Evolutionary conservation across 1,140 invertebrate genomes (phyloP).

Genomic region (Aethina tumida): DNA sequence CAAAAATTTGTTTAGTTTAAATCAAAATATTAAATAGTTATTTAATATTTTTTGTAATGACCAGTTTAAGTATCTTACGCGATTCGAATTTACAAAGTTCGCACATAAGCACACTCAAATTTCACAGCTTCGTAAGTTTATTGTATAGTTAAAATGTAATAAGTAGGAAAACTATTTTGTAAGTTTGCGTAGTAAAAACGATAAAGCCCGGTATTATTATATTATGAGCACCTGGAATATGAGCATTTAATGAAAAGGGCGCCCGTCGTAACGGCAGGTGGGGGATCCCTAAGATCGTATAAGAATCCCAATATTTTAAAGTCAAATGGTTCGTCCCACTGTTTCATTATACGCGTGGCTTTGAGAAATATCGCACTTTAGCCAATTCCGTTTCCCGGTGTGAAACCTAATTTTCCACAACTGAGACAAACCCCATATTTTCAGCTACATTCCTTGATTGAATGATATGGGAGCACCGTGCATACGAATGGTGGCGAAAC

Average conservation of each 20-base stretch:
- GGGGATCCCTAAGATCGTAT: slow-evolving; percentile 17
- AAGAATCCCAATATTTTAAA: slow-evolving; percentile 24
- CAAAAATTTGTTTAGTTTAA: too few species aligned
- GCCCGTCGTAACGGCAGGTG: slow-evolving; percentile 10
- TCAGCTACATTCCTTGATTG: slow-evolving; percentile 29
- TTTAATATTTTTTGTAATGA: too few species aligned
- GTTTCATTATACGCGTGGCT: slow-evolving; percentile 26
- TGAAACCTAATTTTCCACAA: slow-evolving; percentile 26
- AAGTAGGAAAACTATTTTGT: too few species aligned
- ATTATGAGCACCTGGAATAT: slow-evolving; percentile 8
- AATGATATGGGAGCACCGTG: slow-evolving; percentile 24
- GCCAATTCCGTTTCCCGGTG: slow-evolving; percentile 23
- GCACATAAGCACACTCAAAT: too few species aligned
- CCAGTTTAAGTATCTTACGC: too few species aligned
- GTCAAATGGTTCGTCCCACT: slow-evolving; percentile 22
- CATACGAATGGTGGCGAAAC: slow-evolving; percentile 5
- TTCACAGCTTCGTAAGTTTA: too few species aligned
- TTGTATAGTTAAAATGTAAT: too few species aligned
- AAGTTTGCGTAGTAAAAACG: slow-evolving; percentile 11
- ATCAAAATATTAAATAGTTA: too few species aligned
- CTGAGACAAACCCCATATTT: slow-evolving; percentile 30
- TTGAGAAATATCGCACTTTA: slow-evolving; percentile 28
- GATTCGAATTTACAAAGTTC: too few species aligned
- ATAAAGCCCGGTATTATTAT: slow-evolving; percentile 10
- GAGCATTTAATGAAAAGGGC: slow-evolving; percentile 6